Percentiles rank a stretch among this genome's conserved stretches.
These are phyloP conservation scores for Gymnocypris eckloni DNA, from an alignment of 2,797 vertebrate species.

Conservation along the genomic window DNA sequence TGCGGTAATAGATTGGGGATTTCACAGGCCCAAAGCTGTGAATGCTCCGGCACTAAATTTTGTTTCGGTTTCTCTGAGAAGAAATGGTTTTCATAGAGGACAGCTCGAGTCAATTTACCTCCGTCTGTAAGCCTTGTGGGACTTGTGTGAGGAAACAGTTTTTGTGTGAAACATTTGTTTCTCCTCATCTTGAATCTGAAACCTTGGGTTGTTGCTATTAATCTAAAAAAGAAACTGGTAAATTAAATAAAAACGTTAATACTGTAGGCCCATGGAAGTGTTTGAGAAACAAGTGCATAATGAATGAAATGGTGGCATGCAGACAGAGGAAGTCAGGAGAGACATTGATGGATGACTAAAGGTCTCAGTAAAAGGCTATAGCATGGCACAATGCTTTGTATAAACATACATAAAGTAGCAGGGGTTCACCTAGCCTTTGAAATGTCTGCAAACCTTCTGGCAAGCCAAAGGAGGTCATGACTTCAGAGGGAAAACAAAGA, in stretches of 20 bases:
- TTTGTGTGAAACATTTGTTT: conserved; percentile 16
- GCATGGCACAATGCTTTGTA: conserved; percentile 59
- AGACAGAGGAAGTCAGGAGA: conserved; percentile 12
- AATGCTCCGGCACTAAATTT: background rate
- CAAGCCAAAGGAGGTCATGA: conserved; percentile 52
- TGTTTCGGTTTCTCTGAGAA: conserved; percentile 33
- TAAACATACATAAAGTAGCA: conserved; percentile 63
- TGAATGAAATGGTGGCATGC: background rate
- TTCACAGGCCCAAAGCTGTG: conserved; percentile 41
- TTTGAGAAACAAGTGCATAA: conserved; percentile 11
- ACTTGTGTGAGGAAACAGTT: conserved; percentile 29
- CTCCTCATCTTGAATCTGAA: background rate
- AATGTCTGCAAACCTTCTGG: conserved; percentile 61
- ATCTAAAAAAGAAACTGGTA: background rate
- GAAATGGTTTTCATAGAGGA: conserved; percentile 27
- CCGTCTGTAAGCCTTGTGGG: conserved; percentile 20
- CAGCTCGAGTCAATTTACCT: conserved; percentile 27
- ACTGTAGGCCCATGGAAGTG: background rate
- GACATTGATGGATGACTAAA: conserved; percentile 53
- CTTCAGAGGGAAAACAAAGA: conserved; percentile 36
- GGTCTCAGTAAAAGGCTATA: conserved; percentile 49
- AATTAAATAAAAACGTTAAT: background rate
- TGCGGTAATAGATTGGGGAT: conserved; percentile 54
- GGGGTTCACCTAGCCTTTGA: conserved; percentile 44
- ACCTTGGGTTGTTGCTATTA: background rate